phyloP scores from a whole-genome alignment of 2,113 vertebrate genomes.

The Nettapus auritus region DNA sequence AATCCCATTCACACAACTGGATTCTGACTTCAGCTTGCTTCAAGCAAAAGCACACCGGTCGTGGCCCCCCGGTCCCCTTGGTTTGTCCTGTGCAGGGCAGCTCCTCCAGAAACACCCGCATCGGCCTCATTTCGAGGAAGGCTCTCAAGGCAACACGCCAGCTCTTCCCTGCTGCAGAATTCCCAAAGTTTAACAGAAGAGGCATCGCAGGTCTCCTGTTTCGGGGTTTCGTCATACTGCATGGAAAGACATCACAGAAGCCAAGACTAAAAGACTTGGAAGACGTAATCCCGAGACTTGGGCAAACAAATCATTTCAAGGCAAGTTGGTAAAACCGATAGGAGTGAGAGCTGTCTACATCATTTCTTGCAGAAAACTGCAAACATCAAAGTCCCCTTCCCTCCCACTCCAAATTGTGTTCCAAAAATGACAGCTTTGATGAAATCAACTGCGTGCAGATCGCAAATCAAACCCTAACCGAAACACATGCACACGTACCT shows the following conservation, averaged over 20 bases:
- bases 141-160: not conserved
- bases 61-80: not conserved
- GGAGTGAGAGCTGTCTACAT: not conserved
- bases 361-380: not conserved
- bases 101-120: not conserved
- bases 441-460: not conserved
- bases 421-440: not conserved
- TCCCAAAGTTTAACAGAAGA: not conserved
- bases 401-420: not conserved
- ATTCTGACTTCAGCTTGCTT: not conserved
- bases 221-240: not conserved
- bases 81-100: not conserved
- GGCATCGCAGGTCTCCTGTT: not conserved
- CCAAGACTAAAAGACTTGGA: not conserved
- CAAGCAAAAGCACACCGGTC: not conserved
- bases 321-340: fast-evolving
- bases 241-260: not conserved
- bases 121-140: not conserved
- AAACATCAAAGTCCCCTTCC: not conserved
- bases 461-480: not conserved
- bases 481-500: not conserved
- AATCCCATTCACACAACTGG: not conserved
- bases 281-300: not conserved
- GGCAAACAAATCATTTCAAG: not conserved
- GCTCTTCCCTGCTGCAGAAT: not conserved